Base-by-base conservation (phyloP, 2,888 invertebrate species). In the Drosophila pegasa region DNA sequence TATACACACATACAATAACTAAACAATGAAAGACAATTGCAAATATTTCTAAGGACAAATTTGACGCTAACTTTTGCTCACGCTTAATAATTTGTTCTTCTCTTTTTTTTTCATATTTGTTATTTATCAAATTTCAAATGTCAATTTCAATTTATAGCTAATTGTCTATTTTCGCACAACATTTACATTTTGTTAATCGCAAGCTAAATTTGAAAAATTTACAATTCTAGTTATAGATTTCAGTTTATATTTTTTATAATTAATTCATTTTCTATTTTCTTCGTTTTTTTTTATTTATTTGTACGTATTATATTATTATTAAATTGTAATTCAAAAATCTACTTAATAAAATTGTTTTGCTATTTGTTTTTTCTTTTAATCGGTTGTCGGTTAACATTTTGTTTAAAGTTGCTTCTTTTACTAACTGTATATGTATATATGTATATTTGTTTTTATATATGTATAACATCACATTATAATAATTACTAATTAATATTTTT, bases 391-490 rank as follows among this genome's bases (percentile, higher is more conserved):
- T 78, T 82, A 86, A 87, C 82, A 82, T 68, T 71, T 72, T 71
- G 48, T 75, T 78, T 71, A 71, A 72, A 74, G 56, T 78, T 66
- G 43, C 63, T 56, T 31, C 2, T 2, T 55, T 70, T 54, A 48
- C 70, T 66, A 66, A 54, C 41, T 63, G 58, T 64, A 65, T 52
- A 63, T 60, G 22, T 65, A 27, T 59, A 41, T 48, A 22, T 50
- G 50, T 50, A 40, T 61, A 65, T 62, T 33, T 51, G 12, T 55
- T 64, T 47, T 12, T 70, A 61, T 70, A 45, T 77, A 62, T 74
- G 57, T 75, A 40, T 90, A 90, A 90, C 90, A 90, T 90, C 90
- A 90, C 90, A 90, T 90, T 90, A 90, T 88, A 89, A 89, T 88
- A 89, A 87, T 88, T 88, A 87, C 84, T 88, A 85, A 75, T 88